Evolutionary conservation across 2,888 invertebrate species (phyloP).

Genomic region (Peribatodes rhomboidaria): DNA sequence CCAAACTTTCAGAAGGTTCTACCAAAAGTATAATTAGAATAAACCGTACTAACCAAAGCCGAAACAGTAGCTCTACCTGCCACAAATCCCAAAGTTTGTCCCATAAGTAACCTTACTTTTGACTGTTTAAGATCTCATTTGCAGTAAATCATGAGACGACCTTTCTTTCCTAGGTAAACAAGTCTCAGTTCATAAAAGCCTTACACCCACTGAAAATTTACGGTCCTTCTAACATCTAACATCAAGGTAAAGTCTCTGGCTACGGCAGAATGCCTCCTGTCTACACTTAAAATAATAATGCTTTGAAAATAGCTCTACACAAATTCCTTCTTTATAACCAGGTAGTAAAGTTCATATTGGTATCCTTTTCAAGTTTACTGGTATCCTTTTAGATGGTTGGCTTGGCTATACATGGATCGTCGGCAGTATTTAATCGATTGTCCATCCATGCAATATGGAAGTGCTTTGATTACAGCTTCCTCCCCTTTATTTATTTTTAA

Average conservation of each 20-base stretch:
- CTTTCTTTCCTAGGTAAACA: constrained; percentile 22
- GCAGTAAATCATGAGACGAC: constrained; percentile 6
- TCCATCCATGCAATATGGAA: constrained; percentile 75
- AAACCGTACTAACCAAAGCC: too few species aligned
- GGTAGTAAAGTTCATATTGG: constrained; percentile 39
- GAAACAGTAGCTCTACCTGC: not conserved
- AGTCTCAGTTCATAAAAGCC: constrained; percentile 13
- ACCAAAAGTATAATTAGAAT: not conserved
- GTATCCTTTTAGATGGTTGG: constrained; percentile 16
- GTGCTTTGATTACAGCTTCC: constrained; percentile 82
- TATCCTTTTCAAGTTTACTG: constrained; percentile 15
- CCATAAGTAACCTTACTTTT: not conserved
- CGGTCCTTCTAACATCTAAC: constrained; percentile 33
- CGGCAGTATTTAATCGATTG: constrained; percentile 76
- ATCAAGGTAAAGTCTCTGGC: constrained; percentile 34
- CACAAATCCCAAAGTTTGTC: constrained; percentile 1
- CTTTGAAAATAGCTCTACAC: constrained; percentile 14
- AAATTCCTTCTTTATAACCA: constrained; percentile 35
- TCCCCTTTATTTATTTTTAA: constrained; percentile 79
- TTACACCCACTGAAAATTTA: constrained; percentile 23
- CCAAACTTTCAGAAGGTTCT: not conserved
- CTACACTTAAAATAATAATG: constrained; percentile 31
- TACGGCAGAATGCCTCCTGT: constrained; percentile 36
- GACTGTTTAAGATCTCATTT: constrained; percentile 10
- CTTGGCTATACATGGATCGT: constrained; percentile 50